Conservation (phyloP, 2,888 invertebrate genomes). For the Raillietiella orientalis region DNA sequence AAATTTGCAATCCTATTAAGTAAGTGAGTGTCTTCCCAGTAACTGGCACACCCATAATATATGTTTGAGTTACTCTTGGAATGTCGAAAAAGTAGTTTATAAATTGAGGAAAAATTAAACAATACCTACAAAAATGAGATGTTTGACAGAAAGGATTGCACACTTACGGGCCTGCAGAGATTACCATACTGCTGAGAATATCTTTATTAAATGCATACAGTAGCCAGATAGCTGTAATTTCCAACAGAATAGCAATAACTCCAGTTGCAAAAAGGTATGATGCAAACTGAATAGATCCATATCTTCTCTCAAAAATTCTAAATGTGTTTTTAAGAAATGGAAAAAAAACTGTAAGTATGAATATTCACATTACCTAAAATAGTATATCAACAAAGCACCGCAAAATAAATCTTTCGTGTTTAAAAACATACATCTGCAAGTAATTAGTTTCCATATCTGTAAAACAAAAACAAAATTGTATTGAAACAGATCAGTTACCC, state of each 20-base stretch:
- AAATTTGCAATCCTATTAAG: conserved; percentile 18
- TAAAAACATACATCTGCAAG: conserved; percentile 15
- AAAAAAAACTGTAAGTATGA: conserved; percentile 2
- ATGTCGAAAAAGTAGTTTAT: conserved; percentile 18
- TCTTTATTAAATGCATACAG: conserved; percentile 12
- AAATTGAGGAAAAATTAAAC: conserved; percentile 17
- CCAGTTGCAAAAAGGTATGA: conserved; percentile 15
- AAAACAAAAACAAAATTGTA: conserved; percentile 6
- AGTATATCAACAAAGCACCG: conserved; percentile 17
- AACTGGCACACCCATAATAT: conserved; percentile 17
- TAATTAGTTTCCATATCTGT: conserved; percentile 14
- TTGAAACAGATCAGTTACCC: conserved; percentile 1
- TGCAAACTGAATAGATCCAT: conserved; percentile 18
- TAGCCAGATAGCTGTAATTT: conserved; percentile 12
- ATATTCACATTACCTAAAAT: conserved; percentile 12
- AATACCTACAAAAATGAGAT: conserved; percentile 10
- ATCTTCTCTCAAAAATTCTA: conserved; percentile 18
- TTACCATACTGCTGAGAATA: conserved; percentile 11
- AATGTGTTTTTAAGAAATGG: neutral
- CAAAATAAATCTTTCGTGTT: conserved; percentile 18
- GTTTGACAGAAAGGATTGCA: neutral
- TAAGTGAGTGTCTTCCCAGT: conserved; percentile 20
- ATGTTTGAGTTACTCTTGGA: conserved; percentile 15
- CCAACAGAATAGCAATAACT: conserved; percentile 13
- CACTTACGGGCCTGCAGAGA: conserved; percentile 18